Percentiles rank a stretch among this genome's conserved stretches.
Evolutionary conservation across 2,113 vertebrate species (phyloP).

Genomic region (Haplotaxodon microlepis): DNA sequence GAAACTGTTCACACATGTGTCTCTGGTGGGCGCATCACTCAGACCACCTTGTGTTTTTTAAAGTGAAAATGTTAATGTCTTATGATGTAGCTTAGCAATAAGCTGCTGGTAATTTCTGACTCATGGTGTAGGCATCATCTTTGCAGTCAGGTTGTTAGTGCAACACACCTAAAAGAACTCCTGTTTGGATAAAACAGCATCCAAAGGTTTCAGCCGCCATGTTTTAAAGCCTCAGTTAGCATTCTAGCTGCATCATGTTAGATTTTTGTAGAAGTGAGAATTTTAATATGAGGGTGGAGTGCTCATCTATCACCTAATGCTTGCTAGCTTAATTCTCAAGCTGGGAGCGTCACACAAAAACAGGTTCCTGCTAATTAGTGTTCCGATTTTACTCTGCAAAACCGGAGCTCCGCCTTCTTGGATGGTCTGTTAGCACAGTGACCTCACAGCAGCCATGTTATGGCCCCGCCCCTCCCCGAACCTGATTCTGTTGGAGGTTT

Average conservation of each 20-base stretch:
- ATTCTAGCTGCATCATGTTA: neutral
- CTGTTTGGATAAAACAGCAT: neutral
- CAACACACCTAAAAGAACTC: neutral
- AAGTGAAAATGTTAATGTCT: neutral
- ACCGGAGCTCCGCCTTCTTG: neutral
- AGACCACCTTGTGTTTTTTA: neutral
- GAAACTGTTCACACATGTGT: neutral
- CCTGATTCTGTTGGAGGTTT: neutral
- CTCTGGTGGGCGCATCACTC: neutral
- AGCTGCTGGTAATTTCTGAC: neutral
- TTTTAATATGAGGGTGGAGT: neutral
- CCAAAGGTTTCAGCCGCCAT: neutral
- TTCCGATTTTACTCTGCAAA: neutral
- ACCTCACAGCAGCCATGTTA: neutral
- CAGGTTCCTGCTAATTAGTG: neutral
- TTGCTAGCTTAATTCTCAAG: neutral
- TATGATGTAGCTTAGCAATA: neutral
- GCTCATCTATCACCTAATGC: neutral
- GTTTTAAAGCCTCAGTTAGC: neutral
- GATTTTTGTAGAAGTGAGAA: neutral
- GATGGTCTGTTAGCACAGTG: neutral
- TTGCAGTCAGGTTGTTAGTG: neutral
- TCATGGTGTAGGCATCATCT: neutral
- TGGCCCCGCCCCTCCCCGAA: neutral
- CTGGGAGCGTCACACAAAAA: neutral